A percentile compares a stretch with the other conserved stretches of the same genome.
Evolutionary conservation across 2,113 vertebrate species (phyloP).

Genomic region (Coptodon bakossiorum): DNA sequence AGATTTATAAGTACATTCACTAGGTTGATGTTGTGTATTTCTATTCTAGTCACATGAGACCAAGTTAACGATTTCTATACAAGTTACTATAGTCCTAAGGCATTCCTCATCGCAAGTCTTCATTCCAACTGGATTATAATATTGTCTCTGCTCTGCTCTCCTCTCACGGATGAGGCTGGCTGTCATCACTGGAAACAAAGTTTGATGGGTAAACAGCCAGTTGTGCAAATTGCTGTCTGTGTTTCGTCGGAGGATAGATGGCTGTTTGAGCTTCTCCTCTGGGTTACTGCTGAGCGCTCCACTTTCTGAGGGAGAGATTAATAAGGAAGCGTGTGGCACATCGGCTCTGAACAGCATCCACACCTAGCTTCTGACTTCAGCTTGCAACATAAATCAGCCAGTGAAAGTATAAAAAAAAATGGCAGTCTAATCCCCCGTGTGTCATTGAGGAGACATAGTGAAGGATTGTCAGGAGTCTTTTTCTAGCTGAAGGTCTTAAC

Average conservation of each 20-base stretch:
- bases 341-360: constrained; percentile 22
- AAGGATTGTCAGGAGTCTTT: constrained; percentile 22
- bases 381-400: constrained; percentile 44
- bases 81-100: not conserved
- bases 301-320: constrained; percentile 55
- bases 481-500: constrained; percentile 12
- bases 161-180: not conserved
- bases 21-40: not conserved
- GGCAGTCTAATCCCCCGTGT: constrained; percentile 27
- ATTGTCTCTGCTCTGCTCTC: not conserved
- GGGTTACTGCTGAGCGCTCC: constrained; percentile 53
- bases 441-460: constrained; percentile 29
- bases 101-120: not conserved
- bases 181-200: constrained; percentile 33
- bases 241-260: constrained; percentile 43
- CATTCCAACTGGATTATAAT: not conserved
- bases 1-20: not conserved
- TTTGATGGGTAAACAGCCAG: constrained; percentile 23
- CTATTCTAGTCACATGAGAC: not conserved
- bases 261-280: constrained; percentile 53
- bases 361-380: constrained; percentile 34
- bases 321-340: constrained; percentile 37
- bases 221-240: constrained; percentile 47
- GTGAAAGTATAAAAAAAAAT: not conserved
- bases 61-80: not conserved